phyloP scores from a whole-genome alignment of 2,797 vertebrate species.

The Emys orbicularis region DNA sequence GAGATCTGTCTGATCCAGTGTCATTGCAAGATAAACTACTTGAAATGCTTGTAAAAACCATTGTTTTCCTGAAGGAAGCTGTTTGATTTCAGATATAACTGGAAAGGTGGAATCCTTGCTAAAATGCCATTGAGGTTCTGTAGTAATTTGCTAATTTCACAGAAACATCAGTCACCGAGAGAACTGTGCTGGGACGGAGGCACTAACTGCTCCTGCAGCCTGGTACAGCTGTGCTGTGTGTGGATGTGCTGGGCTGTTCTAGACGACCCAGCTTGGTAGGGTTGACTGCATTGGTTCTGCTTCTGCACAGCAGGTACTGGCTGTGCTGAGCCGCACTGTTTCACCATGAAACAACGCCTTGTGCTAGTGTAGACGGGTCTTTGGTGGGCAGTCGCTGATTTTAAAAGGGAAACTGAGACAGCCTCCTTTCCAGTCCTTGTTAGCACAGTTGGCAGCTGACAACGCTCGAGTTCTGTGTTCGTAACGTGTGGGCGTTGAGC shows the following conservation, averaged over 20 bases:
- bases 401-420: neutral
- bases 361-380: neutral
- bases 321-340: neutral
- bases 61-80: accelerated
- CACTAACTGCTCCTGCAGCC: neutral
- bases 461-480: neutral
- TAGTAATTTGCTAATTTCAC: neutral
- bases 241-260: neutral
- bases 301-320: no score
- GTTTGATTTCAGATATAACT: neutral
- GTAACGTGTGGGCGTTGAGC: neutral
- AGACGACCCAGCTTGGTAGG: no score
- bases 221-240: neutral
- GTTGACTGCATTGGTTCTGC: no score
- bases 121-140: neutral
- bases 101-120: neutral
- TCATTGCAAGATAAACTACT: neutral
- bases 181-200: neutral
- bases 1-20: accelerated
- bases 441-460: neutral
- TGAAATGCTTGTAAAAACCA: accelerated
- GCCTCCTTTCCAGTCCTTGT: neutral
- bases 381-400: neutral
- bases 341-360: neutral
- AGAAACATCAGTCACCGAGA: neutral